Percentiles rank a stretch among this genome's conserved stretches.
phyloP scores from a whole-genome alignment of 2,797 vertebrate species.

The Ctenochaetus hawaiiensis region DNA sequence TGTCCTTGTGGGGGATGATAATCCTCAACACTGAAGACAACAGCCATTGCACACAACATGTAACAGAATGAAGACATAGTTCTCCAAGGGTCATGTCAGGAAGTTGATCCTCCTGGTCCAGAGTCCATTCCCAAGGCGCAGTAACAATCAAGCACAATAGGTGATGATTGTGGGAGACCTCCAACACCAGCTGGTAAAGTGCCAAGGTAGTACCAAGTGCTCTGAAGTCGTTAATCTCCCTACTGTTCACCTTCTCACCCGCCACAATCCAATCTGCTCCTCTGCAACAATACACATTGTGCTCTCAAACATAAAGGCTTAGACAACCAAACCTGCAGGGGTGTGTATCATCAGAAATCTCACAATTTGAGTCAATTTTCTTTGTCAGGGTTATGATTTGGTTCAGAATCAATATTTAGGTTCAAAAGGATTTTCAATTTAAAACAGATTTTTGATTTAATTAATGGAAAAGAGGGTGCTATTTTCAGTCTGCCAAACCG shows the following conservation, averaged over 20 bases:
- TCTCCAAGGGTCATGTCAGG: slow-evolving; percentile 19
- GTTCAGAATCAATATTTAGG: too few relatives aligned
- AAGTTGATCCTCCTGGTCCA: slow-evolving; percentile 13
- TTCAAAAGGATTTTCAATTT: too few relatives aligned
- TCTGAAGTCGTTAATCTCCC: slow-evolving; percentile 45
- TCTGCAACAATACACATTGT: slow-evolving; percentile 36
- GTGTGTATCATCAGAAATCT: too few relatives aligned
- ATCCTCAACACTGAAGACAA: slow-evolving; percentile 22
- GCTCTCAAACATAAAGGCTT: slow-evolving; percentile 28
- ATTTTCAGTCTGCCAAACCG: too few relatives aligned
- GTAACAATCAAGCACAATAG: slow-evolving; percentile 33
- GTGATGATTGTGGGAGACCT: slow-evolving; percentile 36
- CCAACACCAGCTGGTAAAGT: slow-evolving; percentile 39
- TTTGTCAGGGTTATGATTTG: too few relatives aligned
- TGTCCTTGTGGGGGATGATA: slow-evolving; percentile 37
- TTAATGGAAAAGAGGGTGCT: too few relatives aligned
- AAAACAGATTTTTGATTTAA: too few relatives aligned
- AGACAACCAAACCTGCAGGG: background rate
- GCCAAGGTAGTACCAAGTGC: slow-evolving; percentile 31
- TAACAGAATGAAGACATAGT: slow-evolving; percentile 19
- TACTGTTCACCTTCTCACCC: slow-evolving; percentile 47
- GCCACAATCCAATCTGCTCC: slow-evolving; percentile 42
- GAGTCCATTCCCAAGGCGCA: slow-evolving; percentile 21
- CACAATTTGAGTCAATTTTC: too few relatives aligned
- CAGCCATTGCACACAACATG: slow-evolving; percentile 13